Conservation (phyloP, 2,797 vertebrate species). For the Hybognathus amarus region DNA sequence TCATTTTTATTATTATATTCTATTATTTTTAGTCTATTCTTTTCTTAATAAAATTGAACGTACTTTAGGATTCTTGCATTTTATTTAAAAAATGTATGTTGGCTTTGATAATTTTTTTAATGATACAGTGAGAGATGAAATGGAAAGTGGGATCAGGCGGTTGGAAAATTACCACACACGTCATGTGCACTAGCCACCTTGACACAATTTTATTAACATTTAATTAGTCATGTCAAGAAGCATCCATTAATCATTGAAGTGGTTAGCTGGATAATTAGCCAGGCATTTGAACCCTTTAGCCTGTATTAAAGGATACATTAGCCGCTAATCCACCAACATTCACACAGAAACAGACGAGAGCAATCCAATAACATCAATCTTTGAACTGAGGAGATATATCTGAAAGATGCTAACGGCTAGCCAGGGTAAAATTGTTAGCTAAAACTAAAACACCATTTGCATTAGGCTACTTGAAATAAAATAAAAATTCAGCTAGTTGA, state of each 20-base stretch:
- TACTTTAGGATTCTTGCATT: not conserved
- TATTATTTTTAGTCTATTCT: slow-evolving; percentile 20
- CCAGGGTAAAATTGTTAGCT: not conserved
- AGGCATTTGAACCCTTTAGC: not conserved
- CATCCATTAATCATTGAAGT: slow-evolving; percentile 28
- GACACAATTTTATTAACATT: slow-evolving; percentile 6
- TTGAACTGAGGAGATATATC: not conserved
- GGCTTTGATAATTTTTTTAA: not conserved
- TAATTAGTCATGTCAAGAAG: slow-evolving; percentile 3
- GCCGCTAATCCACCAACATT: not conserved
- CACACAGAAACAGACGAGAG: not conserved
- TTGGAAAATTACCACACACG: not conserved
- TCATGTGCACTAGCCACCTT: not conserved
- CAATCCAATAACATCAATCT: too few species aligned
- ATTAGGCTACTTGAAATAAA: not conserved
- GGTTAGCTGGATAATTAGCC: slow-evolving; percentile 21
- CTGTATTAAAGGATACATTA: not conserved
- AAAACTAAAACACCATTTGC: not conserved
- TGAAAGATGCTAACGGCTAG: not conserved
- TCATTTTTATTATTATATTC: slow-evolving; percentile 48
- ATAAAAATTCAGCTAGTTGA: not conserved
- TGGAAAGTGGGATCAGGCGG: not conserved
- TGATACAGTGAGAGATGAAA: not conserved
- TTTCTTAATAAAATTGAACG: slow-evolving; percentile 38
- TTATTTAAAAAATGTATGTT: not conserved